Evolutionary conservation across 2,888 invertebrate genomes (phyloP), one percentile per base, ranked within the genome.

Genomic region (Synanthedon vespiformis): DNA sequence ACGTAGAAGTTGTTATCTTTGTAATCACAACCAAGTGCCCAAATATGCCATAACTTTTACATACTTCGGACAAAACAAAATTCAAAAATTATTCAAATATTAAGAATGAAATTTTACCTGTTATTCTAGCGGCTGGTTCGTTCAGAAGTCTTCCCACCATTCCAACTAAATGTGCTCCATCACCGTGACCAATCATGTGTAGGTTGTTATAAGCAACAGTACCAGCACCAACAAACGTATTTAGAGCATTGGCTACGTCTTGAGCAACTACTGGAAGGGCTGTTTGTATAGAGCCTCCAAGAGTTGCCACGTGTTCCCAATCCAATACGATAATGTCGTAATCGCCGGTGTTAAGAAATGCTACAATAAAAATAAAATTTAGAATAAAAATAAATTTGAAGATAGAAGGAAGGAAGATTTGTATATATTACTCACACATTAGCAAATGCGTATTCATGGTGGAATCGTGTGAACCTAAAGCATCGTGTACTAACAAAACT

Each of bases 121-220:
- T 80, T 40, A 81, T 77, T 54, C 80, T 74, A 40, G 68, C 70
- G 3, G 72, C 65, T 22, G 51, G 8, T 12, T 65, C 63, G 0
- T 53, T 47, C 1, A 67, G 41, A 3, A 6, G 4, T 57, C 77
- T 65, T 3, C 72, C 76, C 49, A 72, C 61, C 18, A 64, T 65
- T 1, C 80, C 80, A 41, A 65, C 75, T 5, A 75, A 59, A 51
- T 81, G 80, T 4, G 80, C 80, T 13, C 81, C 80, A 2, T 80
- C 69, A 49, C 68, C 61, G 52, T 78, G 80, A 0, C 80, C 81
- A 2, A 80, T 65, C 4, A 81, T 50, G 48, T 80, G 80, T 6
- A 76, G 50, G 0, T 55, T 54, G 3, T 51, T 48, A 2, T 61
- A 48, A 0, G 55, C 18, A 3, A 66, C 60, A 13, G 54, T 54